Evolutionary conservation across 1,140 invertebrate species (phyloP).

Genomic region (Zaprionus inermis): DNA sequence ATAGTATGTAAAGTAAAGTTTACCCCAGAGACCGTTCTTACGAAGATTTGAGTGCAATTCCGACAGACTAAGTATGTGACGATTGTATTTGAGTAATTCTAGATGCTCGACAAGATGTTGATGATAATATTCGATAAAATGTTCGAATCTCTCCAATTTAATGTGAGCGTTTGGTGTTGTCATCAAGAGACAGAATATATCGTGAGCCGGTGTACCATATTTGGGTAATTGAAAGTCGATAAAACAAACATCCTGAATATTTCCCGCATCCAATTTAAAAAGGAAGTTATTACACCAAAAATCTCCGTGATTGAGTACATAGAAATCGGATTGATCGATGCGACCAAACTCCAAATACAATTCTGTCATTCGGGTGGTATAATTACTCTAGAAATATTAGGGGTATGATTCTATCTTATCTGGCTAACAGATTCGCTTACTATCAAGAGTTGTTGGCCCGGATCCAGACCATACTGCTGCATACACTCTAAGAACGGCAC

Average conservation of each 20-base stretch:
- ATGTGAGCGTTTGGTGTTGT: constrained; percentile 61
- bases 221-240: constrained; percentile 83
- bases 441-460: constrained; percentile 55
- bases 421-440: constrained; percentile 29
- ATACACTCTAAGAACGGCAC: constrained; percentile 70
- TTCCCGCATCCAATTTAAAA: constrained; percentile 65
- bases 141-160: constrained; percentile 70
- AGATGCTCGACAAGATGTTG: constrained; percentile 57
- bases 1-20: constrained; percentile 6
- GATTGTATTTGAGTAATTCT: constrained; percentile 54
- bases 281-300: constrained; percentile 84
- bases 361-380: constrained; percentile 57
- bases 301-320: constrained; percentile 88
- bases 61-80: constrained; percentile 52
- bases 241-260: constrained; percentile 73
- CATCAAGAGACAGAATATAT: constrained; percentile 77
- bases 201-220: constrained; percentile 78
- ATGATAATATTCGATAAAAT: constrained; percentile 77
- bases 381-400: constrained; percentile 55
- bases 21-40: constrained; percentile 70
- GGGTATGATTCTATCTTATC: background rate
- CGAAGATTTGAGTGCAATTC: constrained; percentile 62
- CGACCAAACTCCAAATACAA: constrained; percentile 64
- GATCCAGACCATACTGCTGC: constrained; percentile 59
- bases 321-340: constrained; percentile 84